A percentile compares a stretch with the other conserved stretches of the same genome.
Conservation (phyloP, 2,113 vertebrate genomes). For the Meleagris gallopavo region DNA sequence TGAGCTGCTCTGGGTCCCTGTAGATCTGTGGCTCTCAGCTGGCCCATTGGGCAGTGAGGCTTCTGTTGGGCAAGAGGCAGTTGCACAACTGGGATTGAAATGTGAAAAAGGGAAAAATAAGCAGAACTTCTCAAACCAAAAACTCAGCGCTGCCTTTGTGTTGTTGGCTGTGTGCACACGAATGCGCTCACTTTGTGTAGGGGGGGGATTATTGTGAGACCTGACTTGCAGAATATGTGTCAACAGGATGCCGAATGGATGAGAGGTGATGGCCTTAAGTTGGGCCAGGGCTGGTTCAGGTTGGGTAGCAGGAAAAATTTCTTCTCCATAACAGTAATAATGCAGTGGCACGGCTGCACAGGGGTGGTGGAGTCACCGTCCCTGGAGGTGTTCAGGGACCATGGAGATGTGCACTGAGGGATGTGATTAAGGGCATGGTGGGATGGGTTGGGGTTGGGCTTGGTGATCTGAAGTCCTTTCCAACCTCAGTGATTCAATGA, state of each 20-base stretch:
- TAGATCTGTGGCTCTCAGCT: background rate
- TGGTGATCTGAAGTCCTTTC: no score
- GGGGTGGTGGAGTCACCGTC: no score
- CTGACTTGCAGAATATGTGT: background rate
- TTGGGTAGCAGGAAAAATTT: no score
- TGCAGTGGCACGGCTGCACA: no score
- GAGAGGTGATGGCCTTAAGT: no score
- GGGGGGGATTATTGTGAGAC: background rate
- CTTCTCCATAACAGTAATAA: no score
- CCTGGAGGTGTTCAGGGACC: no score
- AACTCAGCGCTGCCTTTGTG: background rate
- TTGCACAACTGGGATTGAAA: background rate
- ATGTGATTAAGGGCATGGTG: no score
- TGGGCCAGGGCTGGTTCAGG: no score
- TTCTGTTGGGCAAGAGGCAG: background rate
- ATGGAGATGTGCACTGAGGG: no score
- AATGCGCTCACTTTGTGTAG: background rate
- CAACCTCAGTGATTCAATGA: no score
- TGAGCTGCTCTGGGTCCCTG: fast-evolving
- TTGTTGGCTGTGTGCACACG: fast-evolving
- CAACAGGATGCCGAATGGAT: background rate
- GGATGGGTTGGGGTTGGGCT: no score
- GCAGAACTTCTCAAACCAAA: background rate
- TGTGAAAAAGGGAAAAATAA: conserved; percentile 10
- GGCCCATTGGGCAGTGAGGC: background rate